Evolutionary conservation across 1,140 invertebrate species (phyloP).

Genomic region (Trichonephila clavata): DNA sequence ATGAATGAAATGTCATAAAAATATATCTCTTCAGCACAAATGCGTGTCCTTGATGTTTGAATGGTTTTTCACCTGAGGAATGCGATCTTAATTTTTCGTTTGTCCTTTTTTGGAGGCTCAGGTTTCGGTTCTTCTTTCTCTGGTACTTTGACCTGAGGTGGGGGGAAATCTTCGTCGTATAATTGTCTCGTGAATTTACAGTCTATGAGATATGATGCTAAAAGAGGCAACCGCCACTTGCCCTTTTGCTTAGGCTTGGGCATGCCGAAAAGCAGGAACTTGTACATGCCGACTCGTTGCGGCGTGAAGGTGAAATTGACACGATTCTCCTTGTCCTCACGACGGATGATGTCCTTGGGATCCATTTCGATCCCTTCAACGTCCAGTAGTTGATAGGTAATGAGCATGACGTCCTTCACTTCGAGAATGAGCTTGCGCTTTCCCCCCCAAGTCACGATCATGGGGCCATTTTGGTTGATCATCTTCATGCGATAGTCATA

Average conservation of each 20-base stretch:
- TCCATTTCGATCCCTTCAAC: constrained; percentile 79
- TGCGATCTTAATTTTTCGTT: constrained; percentile 75
- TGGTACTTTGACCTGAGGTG: constrained; percentile 55
- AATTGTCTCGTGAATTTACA: constrained; percentile 79
- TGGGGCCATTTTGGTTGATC: constrained; percentile 79
- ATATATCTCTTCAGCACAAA: neutral
- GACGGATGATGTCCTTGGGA: constrained; percentile 78
- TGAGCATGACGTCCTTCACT: constrained; percentile 79
- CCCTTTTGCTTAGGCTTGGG: constrained; percentile 80
- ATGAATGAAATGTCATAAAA: neutral
- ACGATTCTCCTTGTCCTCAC: constrained; percentile 79
- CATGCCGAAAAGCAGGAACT: constrained; percentile 80
- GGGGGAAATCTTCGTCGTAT: constrained; percentile 77
- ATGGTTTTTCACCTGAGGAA: constrained; percentile 67
- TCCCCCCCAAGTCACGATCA: constrained; percentile 80
- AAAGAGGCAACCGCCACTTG: constrained; percentile 80
- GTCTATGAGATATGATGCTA: constrained; percentile 80
- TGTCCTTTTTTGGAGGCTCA: constrained; percentile 72
- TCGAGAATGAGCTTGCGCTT: constrained; percentile 79
- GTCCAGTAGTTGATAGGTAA: constrained; percentile 79
- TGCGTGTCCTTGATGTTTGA: neutral
- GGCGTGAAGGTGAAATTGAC: constrained; percentile 79
- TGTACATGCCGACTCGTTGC: constrained; percentile 80
- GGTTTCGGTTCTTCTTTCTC: constrained; percentile 67
- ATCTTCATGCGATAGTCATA: constrained; percentile 80